Evolutionary conservation across 2,113 vertebrate genomes (phyloP), one percentile per base, ranked within the genome.

Genomic region (Dromiciops gliroides): DNA sequence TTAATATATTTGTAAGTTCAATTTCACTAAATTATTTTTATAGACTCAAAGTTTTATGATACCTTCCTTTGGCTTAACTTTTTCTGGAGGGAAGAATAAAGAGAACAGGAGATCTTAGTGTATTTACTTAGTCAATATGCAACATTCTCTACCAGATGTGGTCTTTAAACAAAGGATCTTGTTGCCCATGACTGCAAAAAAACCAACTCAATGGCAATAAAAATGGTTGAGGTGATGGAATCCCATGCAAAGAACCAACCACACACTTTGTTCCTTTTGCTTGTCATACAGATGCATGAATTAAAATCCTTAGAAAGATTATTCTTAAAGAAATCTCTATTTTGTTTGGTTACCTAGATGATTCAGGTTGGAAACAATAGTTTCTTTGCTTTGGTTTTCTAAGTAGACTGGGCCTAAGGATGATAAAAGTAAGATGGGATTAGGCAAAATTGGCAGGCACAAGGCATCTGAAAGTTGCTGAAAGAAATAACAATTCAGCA

Each of bases 271-370:
- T 95, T 89, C 53, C 26, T 83, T 67, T 94, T 16, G 83, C 91
- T 92, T 51, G 26, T 91, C 90, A 83, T 83, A 83, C 6, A 83
- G n/a, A 83, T 83, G 67, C 67, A 83, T 16, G 95, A 88, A 89
- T 93, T n/a, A 92, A 93, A 89, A 94, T 94, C 51, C 16, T 90
- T 52, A 90, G 93, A 92, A 94, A 94, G 51, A 75, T n/a, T 90
- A 93, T 56, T 89, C 89, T 52, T 56, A 92, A 47, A 89, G 91
- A 92, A 92, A 96, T 25, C 19, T 50, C 48, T 91, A 89, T 49
- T 91, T 48, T 48, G 51, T 51, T 52, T 75, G 93, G 60, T 48
- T 51, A 49, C 37, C 52, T 89, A 92, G 67, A 90, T 75, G 47
- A 67, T 95, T 92, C 75, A 67, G 89, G 91, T 75, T 50, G 94